Percentiles rank a stretch among this genome's conserved stretches.
Evolutionary conservation across 92 coral and sea anemone species (phyloP).

Genomic region (Heliopora coerulea): DNA sequence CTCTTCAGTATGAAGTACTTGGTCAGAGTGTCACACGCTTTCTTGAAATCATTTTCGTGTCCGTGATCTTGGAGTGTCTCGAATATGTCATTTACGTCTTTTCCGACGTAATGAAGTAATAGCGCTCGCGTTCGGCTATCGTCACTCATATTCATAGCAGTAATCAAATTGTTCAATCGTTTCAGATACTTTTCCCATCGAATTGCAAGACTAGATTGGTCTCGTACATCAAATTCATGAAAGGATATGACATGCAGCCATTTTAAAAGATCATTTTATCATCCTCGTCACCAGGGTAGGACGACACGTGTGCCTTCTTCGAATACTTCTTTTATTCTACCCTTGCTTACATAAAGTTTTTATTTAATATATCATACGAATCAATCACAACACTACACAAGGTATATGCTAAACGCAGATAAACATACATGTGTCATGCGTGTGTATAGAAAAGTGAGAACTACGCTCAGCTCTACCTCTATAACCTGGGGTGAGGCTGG

Average conservation of each 20-base stretch:
- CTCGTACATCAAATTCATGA: background rate
- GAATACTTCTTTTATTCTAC: too few relatives aligned
- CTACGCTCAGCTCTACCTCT: too few relatives aligned
- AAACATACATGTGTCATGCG: too few relatives aligned
- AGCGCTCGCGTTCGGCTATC: background rate
- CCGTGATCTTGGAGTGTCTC: background rate
- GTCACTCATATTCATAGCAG: background rate
- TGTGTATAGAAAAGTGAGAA: too few relatives aligned
- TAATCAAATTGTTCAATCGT: background rate
- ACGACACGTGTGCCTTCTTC: too few relatives aligned
- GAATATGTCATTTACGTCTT: slow-evolving; percentile 4
- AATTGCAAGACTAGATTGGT: slow-evolving; percentile 3
- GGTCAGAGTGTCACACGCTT: slow-evolving; percentile 6
- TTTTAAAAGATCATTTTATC: background rate
- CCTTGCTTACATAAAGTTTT: too few relatives aligned
- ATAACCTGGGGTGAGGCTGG: too few relatives aligned
- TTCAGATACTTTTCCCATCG: slow-evolving; percentile 2
- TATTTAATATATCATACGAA: too few relatives aligned
- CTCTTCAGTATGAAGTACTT: background rate
- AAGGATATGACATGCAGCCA: slow-evolving; percentile 5
- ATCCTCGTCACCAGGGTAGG: slow-evolving; percentile 23
- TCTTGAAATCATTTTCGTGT: slow-evolving; percentile 5
- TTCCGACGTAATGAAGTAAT: slow-evolving; percentile 2
- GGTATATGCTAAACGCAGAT: too few relatives aligned
- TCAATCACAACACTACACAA: too few relatives aligned